Conservation (phyloP, 2,113 vertebrate species). For the Austrofundulus limnaeus region DNA sequence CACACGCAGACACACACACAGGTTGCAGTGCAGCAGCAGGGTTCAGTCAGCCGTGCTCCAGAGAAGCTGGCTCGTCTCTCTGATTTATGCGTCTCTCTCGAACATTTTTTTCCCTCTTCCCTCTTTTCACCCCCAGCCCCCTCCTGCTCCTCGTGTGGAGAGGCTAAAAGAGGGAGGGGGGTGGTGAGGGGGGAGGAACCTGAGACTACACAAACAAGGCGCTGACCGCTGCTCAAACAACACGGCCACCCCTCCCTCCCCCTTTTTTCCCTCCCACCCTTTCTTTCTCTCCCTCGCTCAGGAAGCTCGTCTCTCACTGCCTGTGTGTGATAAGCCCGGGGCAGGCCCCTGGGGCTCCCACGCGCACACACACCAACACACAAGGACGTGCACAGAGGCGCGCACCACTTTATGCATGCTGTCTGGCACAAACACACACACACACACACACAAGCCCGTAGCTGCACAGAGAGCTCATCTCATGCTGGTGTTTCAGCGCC, state of each 20-base stretch:
- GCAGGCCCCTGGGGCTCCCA: slow-evolving; percentile 74
- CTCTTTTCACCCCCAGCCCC: slow-evolving; percentile 55
- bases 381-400: slow-evolving; percentile 26
- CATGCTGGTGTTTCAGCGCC: slow-evolving; percentile 73
- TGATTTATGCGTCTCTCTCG: slow-evolving; percentile 79
- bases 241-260: slow-evolving; percentile 49
- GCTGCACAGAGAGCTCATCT: slow-evolving; percentile 67
- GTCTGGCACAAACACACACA: slow-evolving; percentile 28
- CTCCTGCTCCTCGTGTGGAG: slow-evolving; percentile 64
- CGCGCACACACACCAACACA: slow-evolving; percentile 42
- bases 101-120: slow-evolving; percentile 61
- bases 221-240: slow-evolving; percentile 76
- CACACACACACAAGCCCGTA: slow-evolving; percentile 45
- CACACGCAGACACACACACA: slow-evolving; percentile 13
- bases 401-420: slow-evolving; percentile 64
- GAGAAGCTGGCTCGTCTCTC: slow-evolving; percentile 76
- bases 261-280: slow-evolving; percentile 18
- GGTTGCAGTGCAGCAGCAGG: slow-evolving; percentile 67
- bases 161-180: slow-evolving; percentile 45
- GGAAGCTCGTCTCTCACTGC: slow-evolving; percentile 79
- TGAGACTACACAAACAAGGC: slow-evolving; percentile 80
- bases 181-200: slow-evolving; percentile 65
- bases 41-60: slow-evolving; percentile 76
- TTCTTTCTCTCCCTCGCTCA: slow-evolving; percentile 55
- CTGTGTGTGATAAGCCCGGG: slow-evolving; percentile 80